phyloP scores from a whole-genome alignment of 2,888 invertebrate species.

The Exocentrus adspersus region DNA sequence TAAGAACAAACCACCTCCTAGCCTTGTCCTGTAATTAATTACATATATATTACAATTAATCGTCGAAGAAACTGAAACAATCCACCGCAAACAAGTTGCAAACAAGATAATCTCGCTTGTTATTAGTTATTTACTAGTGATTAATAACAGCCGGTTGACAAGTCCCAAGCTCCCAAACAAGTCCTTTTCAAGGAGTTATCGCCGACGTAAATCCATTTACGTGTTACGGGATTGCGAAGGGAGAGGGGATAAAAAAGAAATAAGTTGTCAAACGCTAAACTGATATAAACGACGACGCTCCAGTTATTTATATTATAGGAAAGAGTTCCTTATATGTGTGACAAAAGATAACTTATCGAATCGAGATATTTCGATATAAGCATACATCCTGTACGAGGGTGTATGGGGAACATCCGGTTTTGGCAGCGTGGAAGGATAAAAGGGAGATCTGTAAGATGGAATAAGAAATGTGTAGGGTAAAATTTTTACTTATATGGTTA shows the following conservation, averaged over 20 bases:
- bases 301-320: slow-evolving; percentile 13
- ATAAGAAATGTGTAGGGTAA: too few relatives aligned
- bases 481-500: too few relatives aligned
- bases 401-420: slow-evolving; percentile 12
- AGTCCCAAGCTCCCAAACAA: too few relatives aligned
- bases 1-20: too few relatives aligned
- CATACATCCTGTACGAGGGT: slow-evolving; percentile 16
- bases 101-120: neutral
- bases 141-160: neutral
- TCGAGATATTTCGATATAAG: slow-evolving; percentile 13
- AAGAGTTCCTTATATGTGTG: slow-evolving; percentile 9
- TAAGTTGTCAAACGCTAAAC: slow-evolving; percentile 6
- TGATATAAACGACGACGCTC: slow-evolving; percentile 5
- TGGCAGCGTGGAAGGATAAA: slow-evolving; percentile 2
- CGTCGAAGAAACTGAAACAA: neutral
- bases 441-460: neutral
- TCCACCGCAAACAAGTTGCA: neutral
- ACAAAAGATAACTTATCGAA: slow-evolving; percentile 21
- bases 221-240: neutral
- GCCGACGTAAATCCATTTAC: neutral
- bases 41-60: too few relatives aligned
- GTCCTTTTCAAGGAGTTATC: neutral
- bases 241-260: neutral
- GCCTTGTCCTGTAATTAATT: too few relatives aligned
- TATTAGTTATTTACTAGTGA: too few relatives aligned